phyloP scores from a whole-genome alignment of 2,888 invertebrate species.

The Nephrotoma guestfalica region DNA sequence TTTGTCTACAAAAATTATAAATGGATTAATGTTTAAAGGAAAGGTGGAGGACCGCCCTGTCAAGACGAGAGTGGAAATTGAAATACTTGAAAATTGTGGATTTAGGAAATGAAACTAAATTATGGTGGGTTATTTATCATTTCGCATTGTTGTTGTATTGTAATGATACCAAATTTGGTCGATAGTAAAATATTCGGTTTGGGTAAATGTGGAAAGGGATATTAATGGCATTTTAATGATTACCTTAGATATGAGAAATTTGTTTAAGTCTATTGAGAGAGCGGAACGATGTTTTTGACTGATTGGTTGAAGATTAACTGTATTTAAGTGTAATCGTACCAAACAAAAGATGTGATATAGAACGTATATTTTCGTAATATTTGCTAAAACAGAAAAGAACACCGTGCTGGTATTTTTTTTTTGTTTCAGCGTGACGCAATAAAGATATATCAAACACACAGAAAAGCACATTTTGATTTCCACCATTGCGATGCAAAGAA shows the following conservation, averaged over 20 bases:
- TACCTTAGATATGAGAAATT: background rate
- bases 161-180: background rate
- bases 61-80: background rate
- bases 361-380: background rate
- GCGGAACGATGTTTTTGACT: background rate
- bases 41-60: background rate
- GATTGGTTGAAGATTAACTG: background rate
- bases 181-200: background rate
- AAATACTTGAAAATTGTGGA: background rate
- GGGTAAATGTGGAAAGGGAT: background rate
- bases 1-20: background rate
- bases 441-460: background rate
- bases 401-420: background rate
- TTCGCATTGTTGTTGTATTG: background rate
- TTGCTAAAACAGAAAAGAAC: too few species aligned
- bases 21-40: background rate
- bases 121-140: background rate
- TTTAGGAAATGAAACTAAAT: background rate
- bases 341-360: background rate
- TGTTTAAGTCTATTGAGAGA: background rate
- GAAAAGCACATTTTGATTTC: background rate
- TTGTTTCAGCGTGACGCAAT: background rate
- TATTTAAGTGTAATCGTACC: background rate
- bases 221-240: background rate
- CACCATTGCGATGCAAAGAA: background rate